A percentile compares a stretch with the other conserved stretches of the same genome.
These are phyloP conservation scores for Diachrysia chrysitis DNA, from an alignment of 2,888 invertebrate species.

Conservation along the genomic window DNA sequence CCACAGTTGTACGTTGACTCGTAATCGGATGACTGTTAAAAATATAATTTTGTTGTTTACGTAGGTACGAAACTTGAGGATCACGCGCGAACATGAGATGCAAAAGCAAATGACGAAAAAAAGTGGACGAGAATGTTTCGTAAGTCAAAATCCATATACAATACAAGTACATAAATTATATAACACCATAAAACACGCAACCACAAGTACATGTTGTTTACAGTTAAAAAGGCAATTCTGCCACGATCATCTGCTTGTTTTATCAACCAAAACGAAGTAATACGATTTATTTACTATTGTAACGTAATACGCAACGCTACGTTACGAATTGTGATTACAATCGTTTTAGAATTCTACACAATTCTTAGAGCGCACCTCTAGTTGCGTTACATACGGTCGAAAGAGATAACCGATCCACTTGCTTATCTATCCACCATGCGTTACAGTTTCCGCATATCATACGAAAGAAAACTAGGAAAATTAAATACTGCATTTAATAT, in stretches of 20 bases:
- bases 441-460: constrained; percentile 76
- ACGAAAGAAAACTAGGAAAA: constrained; percentile 77
- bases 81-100: constrained; percentile 14
- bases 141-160: constrained; percentile 1
- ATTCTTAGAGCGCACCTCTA: constrained; percentile 23
- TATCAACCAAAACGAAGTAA: constrained; percentile 41
- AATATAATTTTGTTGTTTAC: constrained; percentile 1
- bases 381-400: constrained; percentile 39
- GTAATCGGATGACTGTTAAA: constrained; percentile 6
- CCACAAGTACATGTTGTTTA: not conserved
- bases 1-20: not conserved
- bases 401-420: constrained; percentile 53
- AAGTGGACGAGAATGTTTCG: constrained; percentile 5
- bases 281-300: constrained; percentile 55
- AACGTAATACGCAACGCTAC: constrained; percentile 43
- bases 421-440: constrained; percentile 63
- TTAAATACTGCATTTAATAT: constrained; percentile 59
- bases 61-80: constrained; percentile 25
- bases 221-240: constrained; percentile 19
- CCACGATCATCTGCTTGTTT: constrained; percentile 21
- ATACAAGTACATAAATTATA: not conserved
- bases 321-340: constrained; percentile 50
- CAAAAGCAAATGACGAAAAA: constrained; percentile 11
- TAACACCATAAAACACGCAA: not conserved
- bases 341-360: constrained; percentile 32